Conservation (phyloP, 2,888 invertebrate species). For the Orthosia incerta region DNA sequence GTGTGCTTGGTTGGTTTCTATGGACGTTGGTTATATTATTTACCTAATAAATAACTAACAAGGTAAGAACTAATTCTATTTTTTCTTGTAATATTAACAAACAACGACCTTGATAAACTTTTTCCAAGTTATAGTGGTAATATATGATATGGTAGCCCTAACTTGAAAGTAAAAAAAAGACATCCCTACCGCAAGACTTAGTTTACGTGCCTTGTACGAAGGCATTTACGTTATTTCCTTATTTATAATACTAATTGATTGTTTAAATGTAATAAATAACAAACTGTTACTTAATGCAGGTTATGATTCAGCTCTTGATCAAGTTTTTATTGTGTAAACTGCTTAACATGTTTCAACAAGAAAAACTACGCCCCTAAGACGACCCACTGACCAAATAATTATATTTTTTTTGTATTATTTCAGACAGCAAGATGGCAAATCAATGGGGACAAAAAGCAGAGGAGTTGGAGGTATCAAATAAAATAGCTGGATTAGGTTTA, state of each 20-base stretch:
- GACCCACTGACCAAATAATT: too few species aligned
- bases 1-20: slow-evolving; percentile 17
- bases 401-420: slow-evolving; percentile 21
- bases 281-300: neutral
- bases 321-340: neutral
- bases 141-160: neutral
- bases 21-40: slow-evolving; percentile 12
- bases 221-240: slow-evolving; percentile 12
- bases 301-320: neutral
- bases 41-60: slow-evolving; percentile 11
- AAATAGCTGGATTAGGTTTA: slow-evolving; percentile 85
- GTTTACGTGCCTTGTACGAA: slow-evolving; percentile 35
- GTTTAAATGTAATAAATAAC: neutral
- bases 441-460: slow-evolving; percentile 89
- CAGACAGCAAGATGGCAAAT: slow-evolving; percentile 80
- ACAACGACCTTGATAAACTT: neutral
- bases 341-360: slow-evolving; percentile 3
- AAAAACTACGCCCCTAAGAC: too few species aligned
- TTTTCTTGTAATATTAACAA: neutral
- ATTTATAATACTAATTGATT: slow-evolving; percentile 28
- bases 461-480: slow-evolving; percentile 88
- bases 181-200: slow-evolving; percentile 36
- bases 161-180: slow-evolving; percentile 31
- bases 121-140: neutral
- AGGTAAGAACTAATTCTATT: slow-evolving; percentile 16